Evolutionary conservation across 2,113 vertebrate species (phyloP).

Genomic region (Notothenia coriiceps): DNA sequence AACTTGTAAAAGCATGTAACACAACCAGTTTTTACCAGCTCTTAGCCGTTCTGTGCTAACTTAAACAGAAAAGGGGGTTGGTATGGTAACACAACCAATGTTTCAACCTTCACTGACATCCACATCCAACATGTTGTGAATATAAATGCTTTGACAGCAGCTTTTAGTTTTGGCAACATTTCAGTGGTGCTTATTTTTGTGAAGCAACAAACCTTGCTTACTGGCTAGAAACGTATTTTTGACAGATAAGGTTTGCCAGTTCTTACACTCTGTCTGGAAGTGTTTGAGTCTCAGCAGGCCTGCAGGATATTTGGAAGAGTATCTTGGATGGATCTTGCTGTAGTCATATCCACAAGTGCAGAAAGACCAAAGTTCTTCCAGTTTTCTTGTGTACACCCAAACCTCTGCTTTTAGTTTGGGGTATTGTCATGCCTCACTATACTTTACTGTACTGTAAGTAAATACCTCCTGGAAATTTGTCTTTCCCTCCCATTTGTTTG

Average conservation of each 20-base stretch:
- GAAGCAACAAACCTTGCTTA: background rate
- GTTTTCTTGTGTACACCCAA: constrained; percentile 18
- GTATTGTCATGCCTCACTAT: constrained; percentile 55
- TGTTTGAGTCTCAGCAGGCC: constrained; percentile 14
- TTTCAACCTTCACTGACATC: constrained; percentile 18
- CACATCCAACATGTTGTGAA: background rate
- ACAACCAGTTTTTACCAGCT: constrained; percentile 3
- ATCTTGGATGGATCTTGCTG: background rate
- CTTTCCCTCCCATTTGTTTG: constrained; percentile 58
- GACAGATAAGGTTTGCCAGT: constrained; percentile 21
- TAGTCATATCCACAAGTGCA: background rate
- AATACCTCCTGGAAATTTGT: constrained; percentile 75
- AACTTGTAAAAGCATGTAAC: background rate
- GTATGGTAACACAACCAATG: background rate
- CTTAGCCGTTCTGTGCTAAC: background rate
- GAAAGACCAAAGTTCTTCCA: constrained; percentile 20
- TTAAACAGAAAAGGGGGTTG: constrained; percentile 13
- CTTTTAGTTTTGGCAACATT: constrained; percentile 17
- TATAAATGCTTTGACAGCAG: constrained; percentile 3
- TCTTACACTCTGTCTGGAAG: constrained; percentile 20
- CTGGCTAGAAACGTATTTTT: constrained; percentile 12
- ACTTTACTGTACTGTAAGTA: constrained; percentile 66
- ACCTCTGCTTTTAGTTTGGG: constrained; percentile 12
- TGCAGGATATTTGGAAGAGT: constrained; percentile 9
- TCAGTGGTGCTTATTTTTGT: constrained; percentile 21